A percentile compares a stretch with the other conserved stretches of the same genome.
phyloP scores from a whole-genome alignment of 2,797 vertebrate genomes.

The Zenarchopterus dispar region DNA sequence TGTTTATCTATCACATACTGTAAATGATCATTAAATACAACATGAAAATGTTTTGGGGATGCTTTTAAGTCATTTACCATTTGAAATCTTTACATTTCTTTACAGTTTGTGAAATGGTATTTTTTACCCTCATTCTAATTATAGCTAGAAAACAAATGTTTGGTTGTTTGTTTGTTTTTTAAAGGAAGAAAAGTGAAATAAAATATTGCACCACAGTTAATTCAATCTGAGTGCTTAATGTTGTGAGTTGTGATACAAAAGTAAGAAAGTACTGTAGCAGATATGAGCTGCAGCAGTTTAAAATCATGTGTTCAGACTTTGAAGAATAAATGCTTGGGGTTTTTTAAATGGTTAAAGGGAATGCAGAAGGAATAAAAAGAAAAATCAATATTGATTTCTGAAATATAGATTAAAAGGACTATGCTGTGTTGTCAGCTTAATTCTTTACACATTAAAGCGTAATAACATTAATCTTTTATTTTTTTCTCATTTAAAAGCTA shows the following conservation, averaged over 20 bases:
- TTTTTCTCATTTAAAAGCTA: conserved; percentile 11
- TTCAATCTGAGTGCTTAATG: neutral
- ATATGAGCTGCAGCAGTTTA: neutral
- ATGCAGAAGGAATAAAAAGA: conserved; percentile 9
- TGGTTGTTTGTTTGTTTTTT: too few relatives aligned
- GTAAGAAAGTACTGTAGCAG: neutral
- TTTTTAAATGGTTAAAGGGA: conserved; percentile 19
- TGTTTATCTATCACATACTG: too few relatives aligned
- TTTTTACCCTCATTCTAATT: too few relatives aligned
- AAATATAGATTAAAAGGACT: conserved; percentile 26
- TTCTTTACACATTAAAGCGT: conserved; percentile 34
- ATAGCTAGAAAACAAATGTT: too few relatives aligned
- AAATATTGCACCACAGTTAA: too few relatives aligned
- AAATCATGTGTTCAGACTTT: neutral
- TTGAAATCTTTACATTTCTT: too few relatives aligned
- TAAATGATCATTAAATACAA: too few relatives aligned
- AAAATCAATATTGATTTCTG: conserved; percentile 37
- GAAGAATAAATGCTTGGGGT: neutral
- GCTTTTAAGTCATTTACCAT: too few relatives aligned
- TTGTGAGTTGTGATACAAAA: neutral
- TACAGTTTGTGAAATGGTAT: too few relatives aligned
- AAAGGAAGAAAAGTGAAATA: too few relatives aligned
- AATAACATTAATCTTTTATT: conserved; percentile 36
- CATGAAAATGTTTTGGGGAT: too few relatives aligned
- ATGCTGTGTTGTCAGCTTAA: conserved; percentile 15